These are phyloP conservation scores for Carpatolechia fugitivella DNA, from an alignment of 2,888 invertebrate genomes.

Conservation along the genomic window DNA sequence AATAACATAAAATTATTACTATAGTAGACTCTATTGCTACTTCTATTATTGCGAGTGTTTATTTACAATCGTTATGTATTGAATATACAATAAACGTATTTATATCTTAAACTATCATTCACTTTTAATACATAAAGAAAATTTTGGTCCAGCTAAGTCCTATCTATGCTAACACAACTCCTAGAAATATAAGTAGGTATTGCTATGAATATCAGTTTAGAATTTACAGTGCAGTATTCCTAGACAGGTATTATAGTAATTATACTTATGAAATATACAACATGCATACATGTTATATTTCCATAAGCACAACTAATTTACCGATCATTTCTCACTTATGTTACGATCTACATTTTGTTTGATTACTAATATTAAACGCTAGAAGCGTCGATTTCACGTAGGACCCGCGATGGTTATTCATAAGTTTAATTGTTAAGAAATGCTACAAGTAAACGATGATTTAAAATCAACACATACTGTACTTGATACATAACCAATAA, in stretches of 20 bases:
- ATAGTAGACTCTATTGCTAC: conserved; percentile 58
- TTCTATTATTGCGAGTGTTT: conserved; percentile 72
- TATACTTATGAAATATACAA: conserved; percentile 13
- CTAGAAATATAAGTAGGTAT: conserved; percentile 60
- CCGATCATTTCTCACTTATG: conserved; percentile 14
- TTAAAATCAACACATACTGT: conserved; percentile 20
- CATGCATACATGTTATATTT: neutral
- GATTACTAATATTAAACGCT: neutral
- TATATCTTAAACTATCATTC: conserved; percentile 51
- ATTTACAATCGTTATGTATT: conserved; percentile 62
- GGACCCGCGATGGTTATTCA: conserved; percentile 11
- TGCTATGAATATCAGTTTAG: conserved; percentile 49
- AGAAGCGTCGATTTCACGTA: conserved; percentile 8
- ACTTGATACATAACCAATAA: conserved; percentile 6
- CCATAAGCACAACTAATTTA: conserved; percentile 17
- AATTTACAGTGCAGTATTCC: conserved; percentile 51
- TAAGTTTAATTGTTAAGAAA: conserved; percentile 6
- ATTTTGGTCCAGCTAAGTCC: conserved; percentile 79
- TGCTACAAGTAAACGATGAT: conserved; percentile 15
- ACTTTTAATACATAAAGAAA: conserved; percentile 67
- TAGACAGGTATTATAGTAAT: neutral
- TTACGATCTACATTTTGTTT: conserved; percentile 6
- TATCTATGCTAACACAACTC: conserved; percentile 73
- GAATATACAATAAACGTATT: conserved; percentile 63
- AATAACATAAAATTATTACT: conserved; percentile 63